These are phyloP conservation scores for Drosophila insularis DNA, from an alignment of 1,140 invertebrate genomes.

Conservation along the genomic window DNA sequence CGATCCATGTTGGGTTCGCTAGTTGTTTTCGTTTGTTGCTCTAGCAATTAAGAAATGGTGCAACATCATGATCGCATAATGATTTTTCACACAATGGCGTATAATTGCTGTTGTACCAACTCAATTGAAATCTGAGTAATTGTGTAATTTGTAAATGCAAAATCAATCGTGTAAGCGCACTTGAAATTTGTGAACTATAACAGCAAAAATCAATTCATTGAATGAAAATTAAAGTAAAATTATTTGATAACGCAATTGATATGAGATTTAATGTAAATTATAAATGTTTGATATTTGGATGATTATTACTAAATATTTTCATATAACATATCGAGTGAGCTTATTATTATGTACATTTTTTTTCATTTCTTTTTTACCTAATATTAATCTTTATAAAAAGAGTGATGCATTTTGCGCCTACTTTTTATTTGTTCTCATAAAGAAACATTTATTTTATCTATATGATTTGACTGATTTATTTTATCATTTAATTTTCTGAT, in stretches of 20 bases:
- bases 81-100: not conserved
- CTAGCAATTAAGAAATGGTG: slow-evolving; percentile 1
- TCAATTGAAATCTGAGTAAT: not conserved
- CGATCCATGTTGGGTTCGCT: not conserved
- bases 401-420: too few relatives aligned
- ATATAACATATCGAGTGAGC: too few relatives aligned
- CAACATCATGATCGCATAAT: not conserved
- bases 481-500: too few relatives aligned
- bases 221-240: not conserved
- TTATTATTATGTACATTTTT: too few relatives aligned
- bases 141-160: not conserved
- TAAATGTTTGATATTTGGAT: too few relatives aligned
- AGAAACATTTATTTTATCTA: too few relatives aligned
- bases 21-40: slow-evolving; percentile 1
- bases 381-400: too few relatives aligned
- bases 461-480: too few relatives aligned
- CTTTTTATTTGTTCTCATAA: too few relatives aligned
- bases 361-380: too few relatives aligned
- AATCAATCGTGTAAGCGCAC: not conserved
- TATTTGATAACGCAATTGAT: not conserved
- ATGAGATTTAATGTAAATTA: not conserved
- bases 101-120: not conserved
- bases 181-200: not conserved
- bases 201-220: not conserved
- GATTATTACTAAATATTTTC: too few relatives aligned